Evolutionary conservation across 2,113 vertebrate species (phyloP).

Genomic region (Antechinus stuartii): DNA sequence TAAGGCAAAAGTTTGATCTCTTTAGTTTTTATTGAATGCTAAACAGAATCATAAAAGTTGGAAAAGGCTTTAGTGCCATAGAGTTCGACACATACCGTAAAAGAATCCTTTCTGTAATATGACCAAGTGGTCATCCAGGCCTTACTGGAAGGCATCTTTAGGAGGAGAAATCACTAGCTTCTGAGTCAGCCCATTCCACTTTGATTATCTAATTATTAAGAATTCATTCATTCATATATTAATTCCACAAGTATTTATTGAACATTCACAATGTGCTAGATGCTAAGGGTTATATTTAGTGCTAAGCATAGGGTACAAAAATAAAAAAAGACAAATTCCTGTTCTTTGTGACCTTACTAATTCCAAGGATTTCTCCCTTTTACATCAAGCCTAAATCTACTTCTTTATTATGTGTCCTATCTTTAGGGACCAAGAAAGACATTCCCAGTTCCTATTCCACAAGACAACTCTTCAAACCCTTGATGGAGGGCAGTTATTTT

Average conservation of each 20-base stretch:
- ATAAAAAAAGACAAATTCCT: not conserved
- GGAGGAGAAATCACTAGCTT: not conserved
- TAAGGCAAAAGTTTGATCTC: conserved; percentile 57
- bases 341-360: not conserved
- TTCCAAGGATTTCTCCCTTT: not conserved
- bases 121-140: not conserved
- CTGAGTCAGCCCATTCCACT: not conserved
- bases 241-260: not conserved
- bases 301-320: not conserved
- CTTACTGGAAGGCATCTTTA: not conserved
- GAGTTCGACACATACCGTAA: not conserved
- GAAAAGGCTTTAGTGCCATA: not conserved
- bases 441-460: not conserved
- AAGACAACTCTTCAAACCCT: not conserved
- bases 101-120: not conserved
- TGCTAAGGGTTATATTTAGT: not conserved
- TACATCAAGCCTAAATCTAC: not conserved
- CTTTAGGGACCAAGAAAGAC: not conserved
- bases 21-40: conserved; percentile 43
- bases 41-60: conserved; percentile 42
- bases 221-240: not conserved
- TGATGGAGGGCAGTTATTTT: not conserved
- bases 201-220: not conserved
- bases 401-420: not conserved
- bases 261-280: not conserved